phyloP scores from a whole-genome alignment of 2,113 vertebrate genomes.

The Tenrec ecaudatus region DNA sequence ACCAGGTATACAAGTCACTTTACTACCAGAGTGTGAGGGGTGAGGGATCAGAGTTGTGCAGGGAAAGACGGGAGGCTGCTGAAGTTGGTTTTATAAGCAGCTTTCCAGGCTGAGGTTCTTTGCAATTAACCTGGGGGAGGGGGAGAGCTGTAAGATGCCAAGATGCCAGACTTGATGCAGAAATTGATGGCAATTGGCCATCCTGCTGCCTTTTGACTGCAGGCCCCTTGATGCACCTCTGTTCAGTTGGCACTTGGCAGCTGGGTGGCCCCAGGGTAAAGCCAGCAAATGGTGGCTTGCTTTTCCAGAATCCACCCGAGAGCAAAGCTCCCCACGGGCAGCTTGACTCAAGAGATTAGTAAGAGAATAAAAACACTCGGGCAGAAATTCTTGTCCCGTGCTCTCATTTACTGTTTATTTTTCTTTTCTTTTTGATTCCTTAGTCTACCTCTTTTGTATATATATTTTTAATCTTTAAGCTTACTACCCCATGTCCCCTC shows the following conservation, averaged over 20 bases:
- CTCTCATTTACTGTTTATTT: neutral
- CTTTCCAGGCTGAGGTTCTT: slow-evolving; percentile 72
- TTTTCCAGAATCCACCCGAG: slow-evolving; percentile 65
- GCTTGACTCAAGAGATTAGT: slow-evolving; percentile 43
- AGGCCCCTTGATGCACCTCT: slow-evolving; percentile 80
- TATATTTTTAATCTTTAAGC: neutral
- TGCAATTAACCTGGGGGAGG: slow-evolving; percentile 74
- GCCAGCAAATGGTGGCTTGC: slow-evolving; percentile 73
- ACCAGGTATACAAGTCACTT: slow-evolving; percentile 59
- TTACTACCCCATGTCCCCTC: neutral
- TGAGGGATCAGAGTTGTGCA: neutral
- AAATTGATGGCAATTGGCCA: slow-evolving; percentile 80
- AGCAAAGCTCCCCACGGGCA: neutral
- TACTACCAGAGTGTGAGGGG: neutral
- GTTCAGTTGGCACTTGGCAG: slow-evolving; percentile 80
- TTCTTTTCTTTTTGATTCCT: neutral
- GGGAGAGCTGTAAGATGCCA: slow-evolving; percentile 75
- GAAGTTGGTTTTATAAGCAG: slow-evolving; percentile 61
- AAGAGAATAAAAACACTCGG: neutral
- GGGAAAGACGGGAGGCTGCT: slow-evolving; percentile 53
- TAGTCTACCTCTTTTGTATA: slow-evolving; percentile 5
- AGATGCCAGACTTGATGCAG: slow-evolving; percentile 80
- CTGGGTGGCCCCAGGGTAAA: slow-evolving; percentile 78
- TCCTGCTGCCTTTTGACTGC: slow-evolving; percentile 83
- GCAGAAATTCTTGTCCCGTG: slow-evolving; percentile 34